Evolutionary conservation across 1,140 invertebrate genomes (phyloP).

Genomic region (Drepana arcuata): DNA sequence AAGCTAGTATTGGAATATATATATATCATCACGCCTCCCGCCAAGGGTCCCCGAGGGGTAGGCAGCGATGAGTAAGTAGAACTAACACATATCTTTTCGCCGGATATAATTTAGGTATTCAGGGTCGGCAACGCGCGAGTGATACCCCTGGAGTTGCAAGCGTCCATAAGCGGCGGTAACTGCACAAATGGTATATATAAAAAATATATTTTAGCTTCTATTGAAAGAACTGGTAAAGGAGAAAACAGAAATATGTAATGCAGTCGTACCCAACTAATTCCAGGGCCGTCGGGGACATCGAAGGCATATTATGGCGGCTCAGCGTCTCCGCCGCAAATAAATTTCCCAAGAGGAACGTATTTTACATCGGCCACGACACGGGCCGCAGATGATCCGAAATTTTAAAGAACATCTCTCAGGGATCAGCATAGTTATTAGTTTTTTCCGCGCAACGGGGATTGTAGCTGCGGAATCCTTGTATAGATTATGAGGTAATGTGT

Average conservation of each 20-base stretch:
- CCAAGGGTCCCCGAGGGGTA: too few relatives aligned
- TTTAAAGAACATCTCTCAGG: not conserved
- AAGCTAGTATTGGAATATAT: too few relatives aligned
- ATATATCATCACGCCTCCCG: too few relatives aligned
- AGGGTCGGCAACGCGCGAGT: too few relatives aligned
- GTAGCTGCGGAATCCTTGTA: too few relatives aligned
- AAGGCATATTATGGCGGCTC: slow-evolving; percentile 38
- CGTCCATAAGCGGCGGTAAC: too few relatives aligned
- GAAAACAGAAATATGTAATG: not conserved
- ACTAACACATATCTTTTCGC: too few relatives aligned
- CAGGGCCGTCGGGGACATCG: slow-evolving; percentile 27
- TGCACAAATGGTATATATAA: not conserved
- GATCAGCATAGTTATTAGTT: not conserved
- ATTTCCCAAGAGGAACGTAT: slow-evolving; percentile 48
- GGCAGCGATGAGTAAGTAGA: too few relatives aligned
- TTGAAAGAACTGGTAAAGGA: not conserved
- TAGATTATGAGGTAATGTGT: too few relatives aligned
- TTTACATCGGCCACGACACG: slow-evolving; percentile 31
- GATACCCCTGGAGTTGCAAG: too few relatives aligned
- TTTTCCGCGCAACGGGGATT: not conserved
- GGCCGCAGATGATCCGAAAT: slow-evolving; percentile 24
- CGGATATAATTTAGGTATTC: too few relatives aligned
- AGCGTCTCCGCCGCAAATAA: slow-evolving; percentile 38
- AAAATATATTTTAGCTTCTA: not conserved
- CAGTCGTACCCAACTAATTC: slow-evolving; percentile 21